A percentile compares a stretch with the other conserved stretches of the same genome.
Evolutionary conservation across 2,797 vertebrate genomes (phyloP).

Genomic region (Glossophaga mutica): DNA sequence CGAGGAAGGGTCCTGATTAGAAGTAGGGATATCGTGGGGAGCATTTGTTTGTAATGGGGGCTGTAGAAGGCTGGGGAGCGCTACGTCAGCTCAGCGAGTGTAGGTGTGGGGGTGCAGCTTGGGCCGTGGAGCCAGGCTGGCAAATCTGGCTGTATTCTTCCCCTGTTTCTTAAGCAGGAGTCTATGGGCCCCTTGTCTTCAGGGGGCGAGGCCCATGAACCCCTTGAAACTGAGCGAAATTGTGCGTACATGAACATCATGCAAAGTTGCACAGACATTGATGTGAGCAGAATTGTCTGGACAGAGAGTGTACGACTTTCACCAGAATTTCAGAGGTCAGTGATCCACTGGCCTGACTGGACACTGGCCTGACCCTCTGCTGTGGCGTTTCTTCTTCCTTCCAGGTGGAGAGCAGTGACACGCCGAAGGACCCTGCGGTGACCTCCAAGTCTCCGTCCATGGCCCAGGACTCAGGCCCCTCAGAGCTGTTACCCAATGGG

Average conservation of each 20-base stretch:
- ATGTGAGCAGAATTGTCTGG: background rate
- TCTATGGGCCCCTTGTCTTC: background rate
- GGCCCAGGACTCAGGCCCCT: slow-evolving; percentile 83
- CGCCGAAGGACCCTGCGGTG: slow-evolving; percentile 83
- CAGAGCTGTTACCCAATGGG: slow-evolving; percentile 90
- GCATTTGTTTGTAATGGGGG: background rate
- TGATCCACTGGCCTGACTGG: too few species aligned
- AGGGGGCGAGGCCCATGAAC: background rate
- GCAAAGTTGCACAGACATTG: background rate
- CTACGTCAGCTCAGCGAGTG: background rate
- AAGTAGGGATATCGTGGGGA: background rate
- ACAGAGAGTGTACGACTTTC: background rate
- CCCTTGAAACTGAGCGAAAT: background rate
- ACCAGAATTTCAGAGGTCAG: background rate
- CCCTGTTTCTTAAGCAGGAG: background rate
- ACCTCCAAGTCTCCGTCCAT: slow-evolving; percentile 85
- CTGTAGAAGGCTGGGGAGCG: background rate
- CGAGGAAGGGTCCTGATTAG: background rate
- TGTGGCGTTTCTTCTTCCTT: background rate
- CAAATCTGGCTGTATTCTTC: background rate
- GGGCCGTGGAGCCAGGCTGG: background rate
- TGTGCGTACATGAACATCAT: background rate
- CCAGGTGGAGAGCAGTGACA: slow-evolving; percentile 83
- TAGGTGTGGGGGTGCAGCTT: background rate
- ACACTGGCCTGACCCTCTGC: background rate